phyloP scores from a whole-genome alignment of 2,113 vertebrate species.

The Gobiocypris rarus region DNA sequence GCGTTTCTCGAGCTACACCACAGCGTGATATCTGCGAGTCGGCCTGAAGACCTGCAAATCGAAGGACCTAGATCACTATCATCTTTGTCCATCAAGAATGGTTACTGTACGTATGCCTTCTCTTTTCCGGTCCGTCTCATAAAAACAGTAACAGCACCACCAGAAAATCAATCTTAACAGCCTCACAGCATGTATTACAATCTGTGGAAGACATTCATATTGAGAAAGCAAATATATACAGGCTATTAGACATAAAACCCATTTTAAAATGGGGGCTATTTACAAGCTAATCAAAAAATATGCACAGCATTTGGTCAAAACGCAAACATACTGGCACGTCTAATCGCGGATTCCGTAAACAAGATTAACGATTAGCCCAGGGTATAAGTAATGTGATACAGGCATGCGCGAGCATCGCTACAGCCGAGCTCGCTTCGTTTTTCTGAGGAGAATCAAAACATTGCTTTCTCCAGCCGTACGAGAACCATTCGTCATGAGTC shows the following conservation, averaged over 20 bases:
- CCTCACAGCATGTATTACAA: neutral
- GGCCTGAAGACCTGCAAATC: conserved; percentile 73
- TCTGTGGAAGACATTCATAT: too few relatives aligned
- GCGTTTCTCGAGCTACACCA: conserved; percentile 48
- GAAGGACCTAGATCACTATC: conserved; percentile 82
- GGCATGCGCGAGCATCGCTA: conserved; percentile 72
- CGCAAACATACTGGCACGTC: conserved; percentile 32
- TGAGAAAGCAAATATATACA: too few relatives aligned
- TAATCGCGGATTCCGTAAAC: conserved; percentile 58
- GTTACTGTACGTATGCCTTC: conserved; percentile 82
- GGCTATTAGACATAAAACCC: neutral
- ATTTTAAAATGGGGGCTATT: neutral
- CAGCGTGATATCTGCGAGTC: conserved; percentile 58
- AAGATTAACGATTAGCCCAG: conserved; percentile 69
- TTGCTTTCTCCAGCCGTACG: conserved; percentile 66
- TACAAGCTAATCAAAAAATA: neutral
- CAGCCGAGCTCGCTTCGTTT: conserved; percentile 63
- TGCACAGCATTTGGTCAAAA: conserved; percentile 44
- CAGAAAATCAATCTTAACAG: neutral
- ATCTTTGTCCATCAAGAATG: conserved; percentile 82
- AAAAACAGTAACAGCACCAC: neutral
- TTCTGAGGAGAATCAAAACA: conserved; percentile 53
- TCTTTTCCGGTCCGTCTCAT: conserved; percentile 55
- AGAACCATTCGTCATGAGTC: neutral
- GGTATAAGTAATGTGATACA: conserved; percentile 70